Evolutionary conservation across 2,113 vertebrate genomes (phyloP), one percentile per base, ranked within the genome.

Genomic region (Muscicapa adusta): DNA sequence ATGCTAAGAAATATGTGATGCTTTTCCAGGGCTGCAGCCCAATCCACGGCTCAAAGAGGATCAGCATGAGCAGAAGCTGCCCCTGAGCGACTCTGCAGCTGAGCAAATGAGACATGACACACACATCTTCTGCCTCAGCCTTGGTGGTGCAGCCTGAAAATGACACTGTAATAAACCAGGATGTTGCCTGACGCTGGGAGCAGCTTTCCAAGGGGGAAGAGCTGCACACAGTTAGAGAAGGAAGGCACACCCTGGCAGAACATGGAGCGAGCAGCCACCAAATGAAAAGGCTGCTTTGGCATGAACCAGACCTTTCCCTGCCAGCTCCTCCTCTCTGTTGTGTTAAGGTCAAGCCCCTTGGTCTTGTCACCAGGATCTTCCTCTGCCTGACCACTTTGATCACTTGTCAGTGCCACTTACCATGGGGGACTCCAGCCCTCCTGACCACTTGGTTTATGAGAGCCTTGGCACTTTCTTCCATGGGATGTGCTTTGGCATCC

Each of bases 101-200:
- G 92, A 92, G 80, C 53, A 88, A 85, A 93, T 63, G 89, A 95
- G 89, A 96, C 76, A 42, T 24, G 93, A 88, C 93, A 88, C 4
- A 26, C 51, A 40, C 48, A 68, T 70, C 65, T 71, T 67, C 29
- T 45, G 47, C 72, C 82, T 89, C 40, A 67, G 67, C 14, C 1
- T 34, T n/a, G 71, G 29, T 51, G 36, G 26, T 38, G 63, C 66
- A 79, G 89, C 87, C 88, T 94, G 96, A 80, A 76, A 91, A 82
- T 58, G 92, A 93, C 67, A 62, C 88, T 40, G 45, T 29, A 83
- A 63, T 56, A 84, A 94, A 92, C n/a, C 34, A 43, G 7, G 71
- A 91, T n/a, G 71, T 8, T 68, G 71, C 62, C 6, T 75, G 95
- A 92, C 12, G 54, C n/a, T 14, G 53, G 45, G 42, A 89, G 85